These are phyloP conservation scores for Paramuricea clavata DNA, from an alignment of 92 coral and sea anemone species.

Conservation along the genomic window DNA sequence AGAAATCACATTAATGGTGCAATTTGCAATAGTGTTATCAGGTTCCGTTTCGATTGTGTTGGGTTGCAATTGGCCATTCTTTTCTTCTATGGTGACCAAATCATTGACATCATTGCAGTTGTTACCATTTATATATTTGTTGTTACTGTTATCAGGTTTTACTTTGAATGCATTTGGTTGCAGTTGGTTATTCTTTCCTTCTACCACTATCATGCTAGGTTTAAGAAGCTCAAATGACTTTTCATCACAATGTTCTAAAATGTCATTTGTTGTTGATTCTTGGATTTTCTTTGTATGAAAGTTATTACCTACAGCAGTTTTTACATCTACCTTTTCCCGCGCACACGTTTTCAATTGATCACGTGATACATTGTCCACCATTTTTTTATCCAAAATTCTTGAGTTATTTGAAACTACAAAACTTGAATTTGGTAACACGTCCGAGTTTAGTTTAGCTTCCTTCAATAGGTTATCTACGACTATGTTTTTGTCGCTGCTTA, in stretches of 20 bases:
- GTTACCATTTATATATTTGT: not conserved
- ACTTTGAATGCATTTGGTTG: not conserved
- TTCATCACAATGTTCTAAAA: not conserved
- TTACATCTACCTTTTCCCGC: conserved; percentile 33
- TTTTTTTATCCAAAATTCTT: not conserved
- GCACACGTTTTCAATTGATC: conserved; percentile 21
- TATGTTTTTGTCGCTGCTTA: not conserved
- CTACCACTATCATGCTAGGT: not conserved
- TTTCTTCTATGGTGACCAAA: not conserved
- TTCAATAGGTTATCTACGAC: conserved; percentile 16
- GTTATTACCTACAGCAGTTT: not conserved
- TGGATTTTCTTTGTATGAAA: not conserved
- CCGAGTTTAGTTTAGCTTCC: conserved; percentile 19
- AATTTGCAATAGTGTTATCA: not conserved
- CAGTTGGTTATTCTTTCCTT: not conserved
- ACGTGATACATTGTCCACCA: conserved; percentile 38
- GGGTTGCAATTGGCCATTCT: not conserved
- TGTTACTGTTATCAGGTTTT: not conserved
- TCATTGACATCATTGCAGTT: not conserved
- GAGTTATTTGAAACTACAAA: conserved; percentile 18
- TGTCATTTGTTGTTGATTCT: not conserved
- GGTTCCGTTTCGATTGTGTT: not conserved
- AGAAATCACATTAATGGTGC: not conserved
- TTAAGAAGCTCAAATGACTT: not conserved
- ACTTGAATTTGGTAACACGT: conserved; percentile 31